Evolutionary conservation across 2,888 invertebrate genomes (phyloP).

Genomic region (Dinocampus coccinellae): DNA sequence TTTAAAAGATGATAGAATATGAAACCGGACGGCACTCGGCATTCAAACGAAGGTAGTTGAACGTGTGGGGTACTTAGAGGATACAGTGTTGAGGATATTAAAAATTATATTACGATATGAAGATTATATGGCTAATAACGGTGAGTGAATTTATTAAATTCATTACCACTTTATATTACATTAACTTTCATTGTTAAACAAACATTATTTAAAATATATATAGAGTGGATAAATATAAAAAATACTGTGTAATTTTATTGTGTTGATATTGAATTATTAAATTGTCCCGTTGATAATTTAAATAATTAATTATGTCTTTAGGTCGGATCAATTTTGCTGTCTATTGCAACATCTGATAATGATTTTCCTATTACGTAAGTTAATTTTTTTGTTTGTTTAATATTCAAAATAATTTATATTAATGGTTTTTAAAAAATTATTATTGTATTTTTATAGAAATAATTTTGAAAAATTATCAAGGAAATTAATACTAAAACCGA

Average conservation of each 20-base stretch:
- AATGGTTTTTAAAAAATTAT: not conserved
- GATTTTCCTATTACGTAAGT: conserved; percentile 42
- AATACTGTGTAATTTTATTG: too few relatives aligned
- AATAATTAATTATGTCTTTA: conserved; percentile 37
- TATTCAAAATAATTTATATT: not conserved
- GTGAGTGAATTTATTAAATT: conserved; percentile 54
- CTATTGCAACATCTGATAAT: conserved; percentile 44
- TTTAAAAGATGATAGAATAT: conserved; percentile 58
- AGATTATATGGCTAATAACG: conserved; percentile 55
- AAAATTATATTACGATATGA: conserved; percentile 52
- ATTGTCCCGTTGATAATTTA: not conserved
- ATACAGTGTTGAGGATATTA: conserved; percentile 48
- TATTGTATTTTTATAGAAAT: conserved; percentile 17
- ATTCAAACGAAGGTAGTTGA: conserved; percentile 44
- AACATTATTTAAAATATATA: too few relatives aligned
- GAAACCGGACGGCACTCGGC: conserved; percentile 50
- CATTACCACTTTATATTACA: too few relatives aligned
- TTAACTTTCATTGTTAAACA: too few relatives aligned
- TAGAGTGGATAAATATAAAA: too few relatives aligned
- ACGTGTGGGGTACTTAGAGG: conserved; percentile 49
- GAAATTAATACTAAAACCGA: conserved; percentile 50
- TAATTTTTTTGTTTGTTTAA: not conserved
- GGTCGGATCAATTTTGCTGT: conserved; percentile 49
- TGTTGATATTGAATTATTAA: too few relatives aligned
- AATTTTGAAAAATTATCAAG: conserved; percentile 40